Evolutionary conservation across 2,113 vertebrate genomes (phyloP), one percentile per base, ranked within the genome.

Genomic region (Chiloscyllium plagiosum): DNA sequence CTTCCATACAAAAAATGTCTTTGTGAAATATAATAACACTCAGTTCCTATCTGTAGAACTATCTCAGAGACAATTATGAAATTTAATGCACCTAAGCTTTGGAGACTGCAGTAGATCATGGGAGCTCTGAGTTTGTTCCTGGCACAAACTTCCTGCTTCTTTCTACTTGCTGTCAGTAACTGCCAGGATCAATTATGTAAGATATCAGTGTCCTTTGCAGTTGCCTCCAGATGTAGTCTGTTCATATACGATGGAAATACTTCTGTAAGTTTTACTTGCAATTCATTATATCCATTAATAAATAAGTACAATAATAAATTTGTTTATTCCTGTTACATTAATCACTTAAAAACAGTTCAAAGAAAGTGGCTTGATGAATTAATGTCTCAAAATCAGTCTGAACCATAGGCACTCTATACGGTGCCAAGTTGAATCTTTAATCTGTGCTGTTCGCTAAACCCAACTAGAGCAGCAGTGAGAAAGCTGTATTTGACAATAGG

Each of bases 161-260:
- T 87, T 87, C 50, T 87, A 52, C 50, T 87, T 87, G 42, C 85
- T 87, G 47, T 87, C 85, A 87, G 85, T 52, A 87, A 87, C 47
- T 50, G 37, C 6, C 50, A 52, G 37, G 22, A 87, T 87, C 85
- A 87, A 52, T 87, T 52, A 87, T 87, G 42, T 87, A 24, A 52
- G 85, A 52, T 52, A 52, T n/a, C 26, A 61, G 1, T 33, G 52
- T 26, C 61, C 52, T 24, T 56, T 29, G 24, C 52, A 90, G 87
- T 90, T 56, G 26, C 15, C 80, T 83, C 80, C 80, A 80, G 33
- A 37, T n/a, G 69, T 37, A 42, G 37, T 22, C 47, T 87, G 85
- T 87, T 87, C 86, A 52, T 26, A 33, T 33, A 24, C 33, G 10
- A 4, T 56, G 50, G 22, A 29, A 56, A 12, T 89, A 89, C 19